These are phyloP conservation scores for Lineus longissimus DNA, from an alignment of 1,140 invertebrate genomes.

Conservation along the genomic window DNA sequence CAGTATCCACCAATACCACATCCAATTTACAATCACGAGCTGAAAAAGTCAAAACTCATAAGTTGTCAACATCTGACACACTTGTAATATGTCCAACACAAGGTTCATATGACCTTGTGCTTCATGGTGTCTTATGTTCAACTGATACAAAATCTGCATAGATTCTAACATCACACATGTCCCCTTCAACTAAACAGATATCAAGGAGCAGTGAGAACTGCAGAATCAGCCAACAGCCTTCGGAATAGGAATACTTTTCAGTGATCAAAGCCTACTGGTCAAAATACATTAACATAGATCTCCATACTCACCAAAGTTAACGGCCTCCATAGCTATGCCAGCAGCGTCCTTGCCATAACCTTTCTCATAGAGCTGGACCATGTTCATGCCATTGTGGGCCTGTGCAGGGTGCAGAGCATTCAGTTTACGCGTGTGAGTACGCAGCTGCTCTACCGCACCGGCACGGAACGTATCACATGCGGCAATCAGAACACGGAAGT, in stretches of 20 bases:
- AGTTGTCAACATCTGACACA: neutral
- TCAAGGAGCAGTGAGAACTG: too few relatives aligned
- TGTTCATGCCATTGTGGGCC: constrained; percentile 55
- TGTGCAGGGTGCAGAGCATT: constrained; percentile 87
- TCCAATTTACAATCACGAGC: constrained; percentile 76
- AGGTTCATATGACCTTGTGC: too few relatives aligned
- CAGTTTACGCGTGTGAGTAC: constrained; percentile 90
- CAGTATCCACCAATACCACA: constrained; percentile 94
- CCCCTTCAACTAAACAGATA: too few relatives aligned
- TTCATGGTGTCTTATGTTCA: too few relatives aligned
- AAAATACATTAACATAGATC: neutral
- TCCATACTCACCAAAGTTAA: constrained; percentile 64
- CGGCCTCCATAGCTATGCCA: constrained; percentile 95
- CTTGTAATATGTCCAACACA: too few relatives aligned
- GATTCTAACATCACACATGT: too few relatives aligned
- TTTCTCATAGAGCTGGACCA: constrained; percentile 96
- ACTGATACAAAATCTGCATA: too few relatives aligned
- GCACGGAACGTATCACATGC: constrained; percentile 99
- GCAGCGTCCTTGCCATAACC: constrained; percentile 98
- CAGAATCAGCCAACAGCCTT: too few relatives aligned
- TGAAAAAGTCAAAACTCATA: constrained; percentile 24
- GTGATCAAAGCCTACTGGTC: too few relatives aligned
- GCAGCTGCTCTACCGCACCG: constrained; percentile 96
- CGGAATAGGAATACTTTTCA: too few relatives aligned
- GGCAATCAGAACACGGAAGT: constrained; percentile 91